Percentiles rank a stretch among this genome's conserved stretches.
Conservation (phyloP, 2,888 invertebrate species). For the Rhamnusium bicolor region DNA sequence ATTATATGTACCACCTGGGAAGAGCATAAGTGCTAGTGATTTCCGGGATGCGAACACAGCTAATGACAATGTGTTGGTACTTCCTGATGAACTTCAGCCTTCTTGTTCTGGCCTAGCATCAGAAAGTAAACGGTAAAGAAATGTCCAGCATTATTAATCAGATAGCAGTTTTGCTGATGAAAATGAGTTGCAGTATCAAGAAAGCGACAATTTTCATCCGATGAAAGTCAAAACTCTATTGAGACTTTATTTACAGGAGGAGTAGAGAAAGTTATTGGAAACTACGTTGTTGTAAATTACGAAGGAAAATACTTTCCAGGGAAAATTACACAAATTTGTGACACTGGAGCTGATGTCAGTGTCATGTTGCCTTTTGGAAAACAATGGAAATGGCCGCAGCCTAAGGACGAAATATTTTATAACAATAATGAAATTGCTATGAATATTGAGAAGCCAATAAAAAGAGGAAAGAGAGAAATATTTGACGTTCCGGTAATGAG, state of each 20-base stretch:
- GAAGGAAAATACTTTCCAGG: slow-evolving; percentile 38
- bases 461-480: too few relatives aligned
- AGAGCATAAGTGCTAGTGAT: slow-evolving; percentile 19
- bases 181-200: too few relatives aligned
- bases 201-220: too few relatives aligned
- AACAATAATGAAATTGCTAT: too few relatives aligned
- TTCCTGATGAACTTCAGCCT: slow-evolving; percentile 14
- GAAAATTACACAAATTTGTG: slow-evolving; percentile 26
- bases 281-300: slow-evolving; percentile 22
- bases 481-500: too few relatives aligned
- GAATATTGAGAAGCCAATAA: too few relatives aligned
- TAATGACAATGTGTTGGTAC: slow-evolving; percentile 12
- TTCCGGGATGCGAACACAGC: slow-evolving; percentile 24
- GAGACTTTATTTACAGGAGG: slow-evolving; percentile 31
- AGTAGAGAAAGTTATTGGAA: slow-evolving; percentile 19
- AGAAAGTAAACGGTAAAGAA: too few relatives aligned
- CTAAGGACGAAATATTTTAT: not conserved
- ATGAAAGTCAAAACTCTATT: slow-evolving; percentile 13
- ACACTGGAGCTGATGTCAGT: slow-evolving; percentile 36
- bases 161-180: too few relatives aligned
- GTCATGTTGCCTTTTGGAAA: slow-evolving; percentile 46
- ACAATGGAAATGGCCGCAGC: slow-evolving; percentile 35
- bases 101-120: not conserved
- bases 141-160: too few relatives aligned
- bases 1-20: slow-evolving; percentile 17